Conservation (phyloP, 2,113 vertebrate species). For the Ictidomys tridecemlineatus region DNA sequence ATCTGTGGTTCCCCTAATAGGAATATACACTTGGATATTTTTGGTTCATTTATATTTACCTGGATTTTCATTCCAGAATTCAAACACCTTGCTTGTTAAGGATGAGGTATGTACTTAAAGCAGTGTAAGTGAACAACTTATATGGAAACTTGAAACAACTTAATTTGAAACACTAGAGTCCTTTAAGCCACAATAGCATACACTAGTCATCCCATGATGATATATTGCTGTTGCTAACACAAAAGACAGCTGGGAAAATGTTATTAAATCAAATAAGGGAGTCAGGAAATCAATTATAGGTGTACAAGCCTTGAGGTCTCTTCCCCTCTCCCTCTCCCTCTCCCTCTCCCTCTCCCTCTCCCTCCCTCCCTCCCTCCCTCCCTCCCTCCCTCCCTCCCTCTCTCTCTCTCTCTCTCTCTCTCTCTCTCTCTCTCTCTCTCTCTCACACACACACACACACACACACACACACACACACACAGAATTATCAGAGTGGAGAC, state of each 20-base stretch:
- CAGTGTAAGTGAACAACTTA: neutral
- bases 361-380: neutral
- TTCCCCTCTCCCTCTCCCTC: accelerated
- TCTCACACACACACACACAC: too few species aligned
- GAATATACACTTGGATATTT: neutral
- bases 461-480: neutral
- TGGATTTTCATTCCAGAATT: constrained; percentile 46
- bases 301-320: neutral
- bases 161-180: neutral
- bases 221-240: neutral
- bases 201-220: neutral
- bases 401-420: neutral
- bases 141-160: neutral
- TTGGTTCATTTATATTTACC: neutral
- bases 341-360: neutral
- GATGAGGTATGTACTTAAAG: neutral
- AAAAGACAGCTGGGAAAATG: neutral
- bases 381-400: neutral
- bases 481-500: neutral
- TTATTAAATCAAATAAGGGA: neutral
- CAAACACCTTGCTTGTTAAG: neutral
- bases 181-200: neutral
- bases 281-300: neutral
- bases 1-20: neutral
- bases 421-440: neutral